Evolutionary conservation across 2,888 invertebrate species (phyloP).

Genomic region (Eupithecia insigniata): DNA sequence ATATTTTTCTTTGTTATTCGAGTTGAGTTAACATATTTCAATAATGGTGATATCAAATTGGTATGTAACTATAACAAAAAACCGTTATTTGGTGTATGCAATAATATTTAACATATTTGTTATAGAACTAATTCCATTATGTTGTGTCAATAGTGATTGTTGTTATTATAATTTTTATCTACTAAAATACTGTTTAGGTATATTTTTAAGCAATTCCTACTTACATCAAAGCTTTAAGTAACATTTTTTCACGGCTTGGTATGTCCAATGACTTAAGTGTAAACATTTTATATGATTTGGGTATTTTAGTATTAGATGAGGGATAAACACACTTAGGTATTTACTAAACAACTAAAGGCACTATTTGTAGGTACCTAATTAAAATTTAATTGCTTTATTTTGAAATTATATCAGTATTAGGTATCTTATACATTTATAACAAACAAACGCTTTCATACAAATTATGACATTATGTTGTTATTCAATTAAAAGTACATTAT

Average conservation of each 20-base stretch:
- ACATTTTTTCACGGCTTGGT: background rate
- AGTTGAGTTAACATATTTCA: background rate
- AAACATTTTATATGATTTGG: background rate
- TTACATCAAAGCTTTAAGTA: slow-evolving; percentile 12
- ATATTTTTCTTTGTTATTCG: background rate
- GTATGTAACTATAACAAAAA: background rate
- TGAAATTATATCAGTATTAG: slow-evolving; percentile 1
- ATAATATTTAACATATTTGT: background rate
- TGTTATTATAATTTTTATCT: background rate
- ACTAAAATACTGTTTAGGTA: slow-evolving; percentile 4
- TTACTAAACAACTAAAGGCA: slow-evolving; percentile 41
- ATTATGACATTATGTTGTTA: background rate
- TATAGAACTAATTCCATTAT: background rate
- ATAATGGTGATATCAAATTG: background rate
- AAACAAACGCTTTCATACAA: background rate
- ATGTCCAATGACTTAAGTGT: background rate
- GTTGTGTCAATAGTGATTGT: background rate
- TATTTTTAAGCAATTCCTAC: slow-evolving; percentile 15
- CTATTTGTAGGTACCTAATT: slow-evolving; percentile 29
- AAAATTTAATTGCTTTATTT: slow-evolving; percentile 1
- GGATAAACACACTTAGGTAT: slow-evolving; percentile 10
- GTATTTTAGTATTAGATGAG: background rate
- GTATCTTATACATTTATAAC: background rate
- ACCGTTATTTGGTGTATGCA: background rate
- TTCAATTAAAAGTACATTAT: background rate